Percentiles rank a stretch among this genome's conserved stretches.
phyloP scores from a whole-genome alignment of 2,113 vertebrate genomes.

The Athene noctua region DNA sequence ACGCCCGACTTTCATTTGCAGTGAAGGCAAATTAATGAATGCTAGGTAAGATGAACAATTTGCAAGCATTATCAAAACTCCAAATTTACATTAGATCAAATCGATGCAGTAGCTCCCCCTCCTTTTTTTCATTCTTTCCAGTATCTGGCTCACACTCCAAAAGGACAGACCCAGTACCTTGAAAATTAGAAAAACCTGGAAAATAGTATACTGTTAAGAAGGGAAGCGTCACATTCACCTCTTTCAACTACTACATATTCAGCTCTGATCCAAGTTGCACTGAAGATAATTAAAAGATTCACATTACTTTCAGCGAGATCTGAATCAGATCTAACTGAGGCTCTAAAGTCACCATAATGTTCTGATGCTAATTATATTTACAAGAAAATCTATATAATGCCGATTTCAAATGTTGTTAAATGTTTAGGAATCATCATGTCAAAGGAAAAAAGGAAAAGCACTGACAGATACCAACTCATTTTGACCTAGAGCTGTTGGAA shows the following conservation, averaged over 20 bases:
- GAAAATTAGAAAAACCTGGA: not conserved
- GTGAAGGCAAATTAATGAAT: not conserved
- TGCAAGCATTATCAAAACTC: not conserved
- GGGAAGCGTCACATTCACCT: not conserved
- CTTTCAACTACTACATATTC: not conserved
- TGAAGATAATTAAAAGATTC: slow-evolving; percentile 17
- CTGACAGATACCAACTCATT: not conserved
- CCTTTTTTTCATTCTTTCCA: not conserved
- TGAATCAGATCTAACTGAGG: not conserved
- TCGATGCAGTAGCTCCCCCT: not conserved
- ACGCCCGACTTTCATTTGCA: not conserved
- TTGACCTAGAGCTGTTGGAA: not conserved
- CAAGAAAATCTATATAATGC: not conserved
- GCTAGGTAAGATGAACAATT: not conserved
- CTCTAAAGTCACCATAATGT: not conserved
- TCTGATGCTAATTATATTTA: slow-evolving; percentile 6
- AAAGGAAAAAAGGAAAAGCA: not conserved
- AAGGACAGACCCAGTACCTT: not conserved
- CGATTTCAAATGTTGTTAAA: not conserved
- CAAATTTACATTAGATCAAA: not conserved
- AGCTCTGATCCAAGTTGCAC: not conserved
- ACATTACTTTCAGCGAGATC: not conserved
- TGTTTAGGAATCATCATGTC: not conserved
- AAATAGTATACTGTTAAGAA: not conserved
- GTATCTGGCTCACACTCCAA: not conserved